Evolutionary conservation across 1,140 invertebrate species (phyloP), one percentile per base, ranked within the genome.

Genomic region (Scaptomyza pallida): DNA sequence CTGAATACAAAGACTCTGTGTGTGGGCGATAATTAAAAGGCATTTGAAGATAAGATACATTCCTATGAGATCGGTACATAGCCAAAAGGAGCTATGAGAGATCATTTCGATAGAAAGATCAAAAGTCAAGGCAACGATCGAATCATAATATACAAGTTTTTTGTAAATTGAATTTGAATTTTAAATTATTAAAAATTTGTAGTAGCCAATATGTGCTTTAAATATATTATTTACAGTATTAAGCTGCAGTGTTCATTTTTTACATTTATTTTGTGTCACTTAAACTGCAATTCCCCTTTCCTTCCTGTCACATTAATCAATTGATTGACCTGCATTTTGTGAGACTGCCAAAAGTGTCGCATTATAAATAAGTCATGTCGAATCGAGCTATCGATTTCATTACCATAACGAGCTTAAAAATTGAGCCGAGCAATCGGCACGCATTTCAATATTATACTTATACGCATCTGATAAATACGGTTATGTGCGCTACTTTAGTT

Each of bases 401-500:
- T 85, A 70, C 80, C 80, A 79, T 73, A 75, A 72, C 23, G 56
- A 70, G 69, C 55, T 10, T 9, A 30, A 21, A 19, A 48, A 57
- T 40, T 44, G 68, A 78, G 64, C 62, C n/a, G 59, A 48, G 21
- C 26, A 57, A 54, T 52, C 43, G 56, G 17, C 50, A 76, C 52
- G 52, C 26, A 35, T 26, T 23, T 54, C 35, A n/a, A 62, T 41
- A 48, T 4, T 52, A 35, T 35, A 37, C 33, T 37, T 37, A n/a
- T n/a, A 55, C 44, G 37, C 21, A 59, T 54, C 40, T 41, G 43
- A 50, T 63, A 19, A 45, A 62, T 78, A 88, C 82, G 64, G 82
- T 88, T 88, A 88, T 88, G 82, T 82, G 82, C 69, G 82, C 82
- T 78, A 88, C 82, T 88, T 88, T 72, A 82, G 71, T 88, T 88